phyloP scores from a whole-genome alignment of 2,113 vertebrate species.

The Phoenicopterus ruber region DNA sequence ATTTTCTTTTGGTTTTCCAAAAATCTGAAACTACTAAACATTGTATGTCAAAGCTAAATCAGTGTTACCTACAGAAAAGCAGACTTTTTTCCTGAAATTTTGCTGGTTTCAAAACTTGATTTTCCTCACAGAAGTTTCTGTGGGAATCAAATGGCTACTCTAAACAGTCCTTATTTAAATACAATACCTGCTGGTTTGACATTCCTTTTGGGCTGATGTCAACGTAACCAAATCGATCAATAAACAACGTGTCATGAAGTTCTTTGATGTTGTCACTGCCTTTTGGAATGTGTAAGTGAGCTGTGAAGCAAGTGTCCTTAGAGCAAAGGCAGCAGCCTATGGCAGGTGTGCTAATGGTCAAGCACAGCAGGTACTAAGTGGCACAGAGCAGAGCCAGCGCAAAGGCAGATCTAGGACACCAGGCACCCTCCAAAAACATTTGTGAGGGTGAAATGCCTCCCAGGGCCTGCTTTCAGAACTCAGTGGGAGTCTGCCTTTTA shows the following conservation, averaged over 20 bases:
- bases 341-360: neutral
- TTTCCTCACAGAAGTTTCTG: neutral
- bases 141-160: neutral
- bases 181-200: neutral
- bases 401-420: neutral
- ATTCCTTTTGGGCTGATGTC: neutral
- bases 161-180: neutral
- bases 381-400: neutral
- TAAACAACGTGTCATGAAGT: neutral
- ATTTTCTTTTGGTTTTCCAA: neutral
- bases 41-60: neutral
- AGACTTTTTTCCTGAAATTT: neutral
- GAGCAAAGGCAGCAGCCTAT: neutral
- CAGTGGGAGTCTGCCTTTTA: neutral
- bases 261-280: neutral
- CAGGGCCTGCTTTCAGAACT: neutral
- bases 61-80: neutral
- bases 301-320: neutral
- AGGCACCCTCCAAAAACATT: neutral
- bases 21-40: neutral
- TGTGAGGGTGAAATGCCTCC: neutral
- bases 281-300: neutral
- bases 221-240: accelerated
- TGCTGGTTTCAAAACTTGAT: neutral
- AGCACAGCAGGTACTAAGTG: neutral